Percentiles rank a stretch among this genome's conserved stretches.
These are phyloP conservation scores for Scaptomyza graminum DNA, from an alignment of 1,140 invertebrate species.

Conservation along the genomic window DNA sequence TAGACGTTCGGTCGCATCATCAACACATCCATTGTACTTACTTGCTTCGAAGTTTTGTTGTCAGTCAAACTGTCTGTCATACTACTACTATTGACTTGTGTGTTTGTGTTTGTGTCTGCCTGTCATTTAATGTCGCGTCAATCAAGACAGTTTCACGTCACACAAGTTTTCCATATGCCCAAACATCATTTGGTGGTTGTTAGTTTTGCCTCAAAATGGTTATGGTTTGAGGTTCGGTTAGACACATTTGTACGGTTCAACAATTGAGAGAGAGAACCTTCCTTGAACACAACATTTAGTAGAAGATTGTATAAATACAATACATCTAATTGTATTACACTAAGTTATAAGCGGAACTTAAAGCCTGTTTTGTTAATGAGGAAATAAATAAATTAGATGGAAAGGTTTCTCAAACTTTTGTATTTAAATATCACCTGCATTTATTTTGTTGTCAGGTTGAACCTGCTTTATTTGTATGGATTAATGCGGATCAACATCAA, in stretches of 20 bases:
- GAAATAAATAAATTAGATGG: too few species aligned
- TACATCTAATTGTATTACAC: too few species aligned
- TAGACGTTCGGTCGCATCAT: slow-evolving; percentile 37
- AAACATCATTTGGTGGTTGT: slow-evolving; percentile 46
- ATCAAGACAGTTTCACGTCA: slow-evolving; percentile 59
- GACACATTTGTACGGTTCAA: neutral
- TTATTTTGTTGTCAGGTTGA: too few species aligned
- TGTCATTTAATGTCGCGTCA: slow-evolving; percentile 76
- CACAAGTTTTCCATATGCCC: slow-evolving; percentile 40
- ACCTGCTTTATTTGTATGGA: too few species aligned
- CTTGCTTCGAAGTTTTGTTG: slow-evolving; percentile 18
- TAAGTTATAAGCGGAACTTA: too few species aligned
- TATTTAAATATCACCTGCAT: too few species aligned
- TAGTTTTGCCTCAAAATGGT: slow-evolving; percentile 33
- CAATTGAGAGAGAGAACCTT: neutral
- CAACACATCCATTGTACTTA: slow-evolving; percentile 17
- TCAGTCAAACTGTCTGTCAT: slow-evolving; percentile 37
- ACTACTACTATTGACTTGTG: slow-evolving; percentile 33
- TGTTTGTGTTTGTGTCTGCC: slow-evolving; percentile 34
- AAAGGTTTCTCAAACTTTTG: too few species aligned
- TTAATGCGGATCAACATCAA: too few species aligned
- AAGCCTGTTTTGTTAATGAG: too few species aligned
- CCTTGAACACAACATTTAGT: too few species aligned
- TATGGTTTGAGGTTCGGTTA: neutral
- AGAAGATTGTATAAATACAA: too few species aligned